These are phyloP conservation scores for Ostrea edulis DNA, from an alignment of 1,140 invertebrate species.

Conservation along the genomic window DNA sequence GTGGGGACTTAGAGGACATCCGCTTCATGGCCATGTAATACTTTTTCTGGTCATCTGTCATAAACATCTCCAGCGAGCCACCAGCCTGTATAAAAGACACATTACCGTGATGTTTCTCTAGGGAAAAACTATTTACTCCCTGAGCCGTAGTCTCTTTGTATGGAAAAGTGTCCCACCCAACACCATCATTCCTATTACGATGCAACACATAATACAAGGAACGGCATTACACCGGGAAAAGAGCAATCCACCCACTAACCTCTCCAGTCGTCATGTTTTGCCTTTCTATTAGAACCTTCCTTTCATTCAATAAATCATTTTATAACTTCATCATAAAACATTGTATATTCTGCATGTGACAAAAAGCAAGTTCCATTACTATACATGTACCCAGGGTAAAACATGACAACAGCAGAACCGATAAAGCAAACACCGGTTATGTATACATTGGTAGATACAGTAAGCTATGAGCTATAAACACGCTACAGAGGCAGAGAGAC, in stretches of 20 bases:
- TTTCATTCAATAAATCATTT: background rate
- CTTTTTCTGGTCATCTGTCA: constrained; percentile 99
- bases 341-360: too few species aligned
- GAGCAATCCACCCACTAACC: background rate
- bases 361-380: too few species aligned
- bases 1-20: constrained; percentile 98
- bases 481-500: constrained; percentile 13
- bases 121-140: background rate
- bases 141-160: background rate
- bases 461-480: constrained; percentile 32
- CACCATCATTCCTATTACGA: background rate
- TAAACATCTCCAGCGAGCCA: constrained; percentile 99
- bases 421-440: constrained; percentile 9
- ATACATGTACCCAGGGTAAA: background rate
- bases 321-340: background rate
- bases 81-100: constrained; percentile 84
- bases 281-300: background rate
- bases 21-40: constrained; percentile 99
- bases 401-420: background rate
- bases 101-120: background rate
- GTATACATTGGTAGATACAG: background rate
- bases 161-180: background rate
- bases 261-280: background rate
- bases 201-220: background rate
- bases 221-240: background rate